Conservation (phyloP, 2,888 invertebrate species). For the Chloromyia formosa region DNA sequence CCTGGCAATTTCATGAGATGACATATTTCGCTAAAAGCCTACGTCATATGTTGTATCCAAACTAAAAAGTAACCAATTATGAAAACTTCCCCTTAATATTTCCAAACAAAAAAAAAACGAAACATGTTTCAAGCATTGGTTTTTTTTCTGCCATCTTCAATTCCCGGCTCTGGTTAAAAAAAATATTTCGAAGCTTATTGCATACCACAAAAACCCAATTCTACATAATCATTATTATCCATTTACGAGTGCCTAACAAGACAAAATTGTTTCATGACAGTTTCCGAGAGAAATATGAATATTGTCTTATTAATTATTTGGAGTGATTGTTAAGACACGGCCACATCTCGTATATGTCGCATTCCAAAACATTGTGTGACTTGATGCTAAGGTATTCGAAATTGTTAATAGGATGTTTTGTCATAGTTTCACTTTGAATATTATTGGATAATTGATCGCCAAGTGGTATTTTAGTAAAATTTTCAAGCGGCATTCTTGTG, state of each 20-base stretch:
- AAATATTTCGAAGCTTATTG: neutral
- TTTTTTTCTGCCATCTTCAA: no score
- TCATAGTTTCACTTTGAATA: constrained; percentile 34
- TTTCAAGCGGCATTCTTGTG: constrained; percentile 13
- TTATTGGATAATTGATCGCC: constrained; percentile 41
- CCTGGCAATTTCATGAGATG: no score
- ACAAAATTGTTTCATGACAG: constrained; percentile 41
- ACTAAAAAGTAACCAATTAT: no score
- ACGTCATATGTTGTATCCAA: no score
- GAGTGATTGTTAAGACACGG: neutral
- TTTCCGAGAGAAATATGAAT: constrained; percentile 28
- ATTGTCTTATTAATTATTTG: constrained; percentile 41
- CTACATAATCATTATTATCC: constrained; percentile 17
- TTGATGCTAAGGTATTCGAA: constrained; percentile 19
- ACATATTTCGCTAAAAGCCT: no score
- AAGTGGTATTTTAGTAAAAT: neutral
- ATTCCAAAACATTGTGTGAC: no score
- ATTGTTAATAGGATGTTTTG: constrained; percentile 33
- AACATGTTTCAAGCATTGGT: no score
- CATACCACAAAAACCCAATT: neutral
- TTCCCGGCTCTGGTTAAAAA: no score
- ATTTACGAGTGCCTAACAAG: constrained; percentile 35
- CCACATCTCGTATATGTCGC: no score
- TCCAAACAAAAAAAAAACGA: no score
- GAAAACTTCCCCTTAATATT: no score